Evolutionary conservation across 2,888 invertebrate species (phyloP).

Genomic region (Penaeus monodon): DNA sequence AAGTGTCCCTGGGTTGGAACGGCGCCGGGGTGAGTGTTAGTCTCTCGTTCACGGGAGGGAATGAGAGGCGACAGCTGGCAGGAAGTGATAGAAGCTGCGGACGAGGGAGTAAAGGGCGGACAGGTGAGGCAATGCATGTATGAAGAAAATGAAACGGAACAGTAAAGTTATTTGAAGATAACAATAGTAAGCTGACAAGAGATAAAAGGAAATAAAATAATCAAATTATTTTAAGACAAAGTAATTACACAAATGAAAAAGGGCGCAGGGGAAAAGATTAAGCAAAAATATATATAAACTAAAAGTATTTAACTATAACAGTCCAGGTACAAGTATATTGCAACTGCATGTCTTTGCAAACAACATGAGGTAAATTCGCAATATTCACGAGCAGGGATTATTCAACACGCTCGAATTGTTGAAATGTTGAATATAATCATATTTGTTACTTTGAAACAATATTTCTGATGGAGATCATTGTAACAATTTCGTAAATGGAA

Average conservation of each 20-base stretch:
- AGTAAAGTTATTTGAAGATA: no score
- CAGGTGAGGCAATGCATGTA: no score
- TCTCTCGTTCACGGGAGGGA: neutral
- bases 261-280: no score
- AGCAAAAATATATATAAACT: neutral
- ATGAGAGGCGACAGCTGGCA: neutral
- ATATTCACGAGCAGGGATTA: no score
- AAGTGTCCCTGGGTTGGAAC: neutral
- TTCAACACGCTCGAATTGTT: no score
- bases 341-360: no score
- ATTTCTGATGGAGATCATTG: no score
- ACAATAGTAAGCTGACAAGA: neutral
- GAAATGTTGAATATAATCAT: no score
- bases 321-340: neutral
- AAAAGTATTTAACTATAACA: neutral
- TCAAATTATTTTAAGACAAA: neutral
- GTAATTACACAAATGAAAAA: neutral
- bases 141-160: neutral
- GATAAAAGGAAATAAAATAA: neutral
- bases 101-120: neutral
- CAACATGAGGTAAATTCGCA: no score
- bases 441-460: no score
- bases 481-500: no score
- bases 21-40: neutral
- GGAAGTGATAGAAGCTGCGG: neutral